A percentile compares a stretch with the other conserved stretches of the same genome.
phyloP scores from a whole-genome alignment of 1,140 invertebrate genomes.

The Drosophila teissieri region DNA sequence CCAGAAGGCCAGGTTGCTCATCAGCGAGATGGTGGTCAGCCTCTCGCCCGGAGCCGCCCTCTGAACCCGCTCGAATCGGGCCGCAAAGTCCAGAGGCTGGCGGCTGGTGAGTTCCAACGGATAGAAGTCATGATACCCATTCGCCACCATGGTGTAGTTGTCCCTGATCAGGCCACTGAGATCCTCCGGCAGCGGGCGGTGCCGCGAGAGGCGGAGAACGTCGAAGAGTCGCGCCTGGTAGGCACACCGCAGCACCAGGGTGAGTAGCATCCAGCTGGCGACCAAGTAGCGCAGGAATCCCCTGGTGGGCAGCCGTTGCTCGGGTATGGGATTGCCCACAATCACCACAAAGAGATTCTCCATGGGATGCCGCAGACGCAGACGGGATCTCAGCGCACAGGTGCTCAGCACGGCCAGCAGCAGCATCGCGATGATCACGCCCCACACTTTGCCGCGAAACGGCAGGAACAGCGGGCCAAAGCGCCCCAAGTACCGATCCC shows the following conservation, averaged over 20 bases:
- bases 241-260: conserved; percentile 59
- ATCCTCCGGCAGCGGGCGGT: conserved; percentile 36
- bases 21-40: conserved; percentile 54
- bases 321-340: conserved; percentile 48
- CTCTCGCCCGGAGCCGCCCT: background rate
- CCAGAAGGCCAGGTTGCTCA: conserved; percentile 60
- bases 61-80: conserved; percentile 31
- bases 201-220: conserved; percentile 37
- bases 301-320: conserved; percentile 8
- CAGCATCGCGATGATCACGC: conserved; percentile 7
- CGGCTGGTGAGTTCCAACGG: conserved; percentile 17
- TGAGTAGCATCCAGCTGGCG: conserved; percentile 53
- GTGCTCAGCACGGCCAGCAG: conserved; percentile 18
- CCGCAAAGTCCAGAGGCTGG: conserved; percentile 2
- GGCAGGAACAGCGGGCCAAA: conserved; percentile 41
- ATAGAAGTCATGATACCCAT: conserved; percentile 63
- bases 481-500: conserved; percentile 24
- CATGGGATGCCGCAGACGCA: conserved; percentile 23
- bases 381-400: conserved; percentile 3
- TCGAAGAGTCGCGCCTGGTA: conserved; percentile 70
- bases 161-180: conserved; percentile 25
- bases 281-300: conserved; percentile 42
- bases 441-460: conserved; percentile 45
- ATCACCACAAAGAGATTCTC: conserved; percentile 34
- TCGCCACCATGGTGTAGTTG: conserved; percentile 63